These are phyloP conservation scores for Cacoxenus indagator DNA, from an alignment of 2,888 invertebrate genomes.

Conservation along the genomic window DNA sequence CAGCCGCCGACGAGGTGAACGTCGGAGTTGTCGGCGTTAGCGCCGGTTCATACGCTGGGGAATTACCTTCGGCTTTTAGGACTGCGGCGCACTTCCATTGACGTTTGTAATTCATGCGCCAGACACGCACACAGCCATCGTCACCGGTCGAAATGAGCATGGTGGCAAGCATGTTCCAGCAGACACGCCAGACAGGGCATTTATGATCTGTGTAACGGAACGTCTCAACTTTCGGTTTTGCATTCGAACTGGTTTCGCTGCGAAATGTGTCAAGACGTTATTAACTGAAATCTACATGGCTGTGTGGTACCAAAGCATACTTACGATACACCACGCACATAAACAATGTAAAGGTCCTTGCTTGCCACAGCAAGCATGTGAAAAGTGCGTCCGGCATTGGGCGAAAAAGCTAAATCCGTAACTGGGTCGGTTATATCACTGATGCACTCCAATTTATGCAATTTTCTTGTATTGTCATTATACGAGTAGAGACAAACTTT, in stretches of 20 bases:
- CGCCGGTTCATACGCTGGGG: slow-evolving; percentile 62
- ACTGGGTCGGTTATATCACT: slow-evolving; percentile 87
- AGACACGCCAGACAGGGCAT: slow-evolving; percentile 94
- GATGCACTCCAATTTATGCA: slow-evolving; percentile 90
- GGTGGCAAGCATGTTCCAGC: slow-evolving; percentile 97
- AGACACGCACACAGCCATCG: slow-evolving; percentile 93
- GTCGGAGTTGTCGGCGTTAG: slow-evolving; percentile 68
- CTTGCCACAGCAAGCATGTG: slow-evolving; percentile 94
- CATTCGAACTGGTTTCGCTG: slow-evolving; percentile 71
- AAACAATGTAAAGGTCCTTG: slow-evolving; percentile 90
- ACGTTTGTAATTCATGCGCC: slow-evolving; percentile 93
- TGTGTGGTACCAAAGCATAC: slow-evolving; percentile 51
- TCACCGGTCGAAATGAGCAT: slow-evolving; percentile 95
- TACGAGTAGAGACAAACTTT: slow-evolving; percentile 95
- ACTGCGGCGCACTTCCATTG: slow-evolving; percentile 92
- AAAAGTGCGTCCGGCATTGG: slow-evolving; percentile 93
- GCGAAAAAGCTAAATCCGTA: slow-evolving; percentile 95
- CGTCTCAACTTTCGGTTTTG: slow-evolving; percentile 83
- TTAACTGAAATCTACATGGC: background rate
- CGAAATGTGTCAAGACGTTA: background rate
- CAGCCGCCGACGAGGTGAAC: slow-evolving; percentile 69
- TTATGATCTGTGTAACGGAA: slow-evolving; percentile 91
- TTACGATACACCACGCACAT: slow-evolving; percentile 81
- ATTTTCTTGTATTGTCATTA: slow-evolving; percentile 87
- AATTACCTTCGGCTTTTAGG: slow-evolving; percentile 81